phyloP scores from a whole-genome alignment of 2,797 vertebrate genomes.

The Malurus splendens region DNA sequence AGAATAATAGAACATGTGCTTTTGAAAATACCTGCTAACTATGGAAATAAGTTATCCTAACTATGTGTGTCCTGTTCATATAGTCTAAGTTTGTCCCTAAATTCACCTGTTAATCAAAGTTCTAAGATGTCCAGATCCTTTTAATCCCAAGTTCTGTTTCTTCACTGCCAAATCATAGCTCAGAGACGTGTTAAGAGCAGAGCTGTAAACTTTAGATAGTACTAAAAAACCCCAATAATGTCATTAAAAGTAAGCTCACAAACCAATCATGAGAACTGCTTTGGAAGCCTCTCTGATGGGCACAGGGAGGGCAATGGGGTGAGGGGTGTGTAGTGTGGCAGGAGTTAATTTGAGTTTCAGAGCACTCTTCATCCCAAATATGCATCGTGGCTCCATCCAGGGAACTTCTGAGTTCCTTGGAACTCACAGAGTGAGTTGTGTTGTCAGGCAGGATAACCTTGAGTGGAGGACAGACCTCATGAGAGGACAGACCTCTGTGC shows the following conservation, averaged over 20 bases:
- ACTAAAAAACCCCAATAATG: background rate
- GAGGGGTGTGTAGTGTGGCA: background rate
- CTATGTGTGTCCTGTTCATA: background rate
- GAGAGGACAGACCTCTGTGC: background rate
- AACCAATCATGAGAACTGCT: background rate
- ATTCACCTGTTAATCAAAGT: background rate
- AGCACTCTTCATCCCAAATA: background rate
- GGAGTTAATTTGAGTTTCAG: background rate
- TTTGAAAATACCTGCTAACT: background rate
- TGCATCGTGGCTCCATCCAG: background rate
- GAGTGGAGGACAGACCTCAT: background rate
- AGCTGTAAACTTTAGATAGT: background rate
- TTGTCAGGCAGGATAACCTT: background rate
- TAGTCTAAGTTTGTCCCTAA: background rate
- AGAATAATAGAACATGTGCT: rapidly evolving
- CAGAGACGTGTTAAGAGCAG: background rate
- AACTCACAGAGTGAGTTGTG: background rate
- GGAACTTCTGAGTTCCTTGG: background rate
- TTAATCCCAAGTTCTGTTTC: background rate
- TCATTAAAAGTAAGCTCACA: background rate
- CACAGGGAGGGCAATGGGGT: rapidly evolving
- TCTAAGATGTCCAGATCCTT: background rate
- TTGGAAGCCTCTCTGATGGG: background rate
- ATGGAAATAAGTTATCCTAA: background rate
- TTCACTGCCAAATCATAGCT: background rate